A percentile compares a stretch with the other conserved stretches of the same genome.
Evolutionary conservation across 2,797 vertebrate genomes (phyloP).

Genomic region (Rhabdophis nuchalis): DNA sequence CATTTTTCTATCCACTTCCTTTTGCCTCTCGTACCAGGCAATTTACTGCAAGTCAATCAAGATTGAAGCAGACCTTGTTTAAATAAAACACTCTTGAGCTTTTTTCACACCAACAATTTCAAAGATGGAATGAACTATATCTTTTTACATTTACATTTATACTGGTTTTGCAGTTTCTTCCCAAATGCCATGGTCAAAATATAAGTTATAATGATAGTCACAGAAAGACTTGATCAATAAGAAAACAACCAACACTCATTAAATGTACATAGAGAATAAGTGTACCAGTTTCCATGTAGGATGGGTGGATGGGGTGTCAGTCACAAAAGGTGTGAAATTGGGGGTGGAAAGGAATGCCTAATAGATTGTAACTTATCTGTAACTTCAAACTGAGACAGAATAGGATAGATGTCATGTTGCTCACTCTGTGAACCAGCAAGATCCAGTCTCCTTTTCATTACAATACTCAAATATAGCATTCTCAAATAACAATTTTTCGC

Average conservation of each 20-base stretch:
- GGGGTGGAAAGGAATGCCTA: constrained; percentile 19
- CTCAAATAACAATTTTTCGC: background rate
- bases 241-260: constrained; percentile 35
- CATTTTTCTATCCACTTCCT: constrained; percentile 80
- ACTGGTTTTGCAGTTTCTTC: constrained; percentile 60
- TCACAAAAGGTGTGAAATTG: constrained; percentile 30
- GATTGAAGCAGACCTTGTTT: constrained; percentile 79
- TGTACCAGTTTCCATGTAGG: constrained; percentile 20
- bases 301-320: background rate
- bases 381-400: constrained; percentile 17
- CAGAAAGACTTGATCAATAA: constrained; percentile 46
- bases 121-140: constrained; percentile 75
- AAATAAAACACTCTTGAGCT: constrained; percentile 79
- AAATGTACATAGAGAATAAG: constrained; percentile 45
- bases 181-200: constrained; percentile 64
- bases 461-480: constrained; percentile 6
- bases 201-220: constrained; percentile 67
- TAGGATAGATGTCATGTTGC: constrained; percentile 13
- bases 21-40: constrained; percentile 78
- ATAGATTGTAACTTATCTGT: constrained; percentile 29
- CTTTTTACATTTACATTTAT: constrained; percentile 78
- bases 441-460: constrained; percentile 5
- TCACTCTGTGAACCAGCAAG: constrained; percentile 31
- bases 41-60: constrained; percentile 85
- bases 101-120: constrained; percentile 79